A percentile compares a stretch with the other conserved stretches of the same genome.
Evolutionary conservation across 2,797 vertebrate species (phyloP).

Genomic region (Hydrolagus colliei): DNA sequence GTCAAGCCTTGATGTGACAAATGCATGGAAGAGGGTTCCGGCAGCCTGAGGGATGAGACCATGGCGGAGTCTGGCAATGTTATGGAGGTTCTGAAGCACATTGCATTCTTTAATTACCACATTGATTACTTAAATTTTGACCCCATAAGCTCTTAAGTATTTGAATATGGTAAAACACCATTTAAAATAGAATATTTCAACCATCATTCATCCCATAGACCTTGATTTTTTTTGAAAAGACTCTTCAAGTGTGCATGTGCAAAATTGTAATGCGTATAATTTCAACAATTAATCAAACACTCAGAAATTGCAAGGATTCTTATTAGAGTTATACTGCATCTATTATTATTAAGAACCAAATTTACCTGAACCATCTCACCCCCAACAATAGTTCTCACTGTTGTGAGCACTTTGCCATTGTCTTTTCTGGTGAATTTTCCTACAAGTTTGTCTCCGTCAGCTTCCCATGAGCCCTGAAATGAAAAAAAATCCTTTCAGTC

Average conservation of each 20-base stretch:
- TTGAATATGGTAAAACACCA: background rate
- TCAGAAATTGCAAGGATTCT: background rate
- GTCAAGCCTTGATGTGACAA: no score
- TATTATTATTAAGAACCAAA: background rate
- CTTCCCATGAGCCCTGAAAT: conserved; percentile 68
- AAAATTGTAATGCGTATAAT: background rate
- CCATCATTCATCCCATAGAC: no score
- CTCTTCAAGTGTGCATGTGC: background rate
- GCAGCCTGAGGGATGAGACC: no score
- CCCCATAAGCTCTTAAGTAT: no score
- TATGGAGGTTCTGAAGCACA: no score
- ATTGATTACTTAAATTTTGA: no score
- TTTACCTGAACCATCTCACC: conserved; percentile 78
- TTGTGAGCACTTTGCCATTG: conserved; percentile 70
- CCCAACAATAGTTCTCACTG: conserved; percentile 59
- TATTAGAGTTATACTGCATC: no score
- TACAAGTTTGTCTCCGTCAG: conserved; percentile 65
- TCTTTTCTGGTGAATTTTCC: conserved; percentile 75
- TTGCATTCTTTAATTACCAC: no score
- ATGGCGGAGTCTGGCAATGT: no score
- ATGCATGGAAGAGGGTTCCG: no score
- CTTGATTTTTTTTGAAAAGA: background rate
- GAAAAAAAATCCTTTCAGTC: background rate
- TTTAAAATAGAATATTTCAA: background rate
- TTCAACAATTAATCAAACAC: background rate